phyloP scores from a whole-genome alignment of 2,797 vertebrate species.

The Chelmon rostratus region DNA sequence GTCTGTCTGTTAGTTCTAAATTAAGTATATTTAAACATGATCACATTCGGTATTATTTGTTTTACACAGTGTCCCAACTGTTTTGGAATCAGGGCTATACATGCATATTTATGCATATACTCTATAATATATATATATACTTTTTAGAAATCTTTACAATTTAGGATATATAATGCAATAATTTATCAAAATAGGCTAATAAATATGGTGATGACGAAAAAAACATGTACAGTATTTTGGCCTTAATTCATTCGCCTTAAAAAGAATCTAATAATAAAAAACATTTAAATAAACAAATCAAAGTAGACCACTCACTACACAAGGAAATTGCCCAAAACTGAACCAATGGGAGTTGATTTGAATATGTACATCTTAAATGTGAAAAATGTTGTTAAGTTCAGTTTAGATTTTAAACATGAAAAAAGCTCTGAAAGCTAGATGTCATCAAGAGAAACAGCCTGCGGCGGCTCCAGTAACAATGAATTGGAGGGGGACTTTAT shows the following conservation, averaged over 20 bases:
- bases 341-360: conserved; percentile 19
- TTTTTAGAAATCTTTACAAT: not conserved
- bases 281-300: conserved; percentile 13
- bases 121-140: not conserved
- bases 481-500: conserved; percentile 57
- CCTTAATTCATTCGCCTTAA: not conserved
- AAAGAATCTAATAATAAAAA: not conserved
- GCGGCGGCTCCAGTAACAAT: conserved; percentile 61
- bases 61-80: too few species aligned
- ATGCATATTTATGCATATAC: conserved; percentile 1
- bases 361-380: conserved; percentile 25
- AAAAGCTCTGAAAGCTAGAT: conserved; percentile 37
- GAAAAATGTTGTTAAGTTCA: conserved; percentile 31
- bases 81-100: too few species aligned
- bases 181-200: conserved; percentile 26
- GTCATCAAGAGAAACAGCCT: conserved; percentile 56
- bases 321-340: not conserved
- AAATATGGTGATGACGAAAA: not conserved
- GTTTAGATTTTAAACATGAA: conserved; percentile 43
- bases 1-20: too few species aligned
- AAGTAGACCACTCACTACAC: conserved; percentile 10
- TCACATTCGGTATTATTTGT: too few species aligned
- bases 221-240: not conserved
- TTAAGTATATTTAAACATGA: too few species aligned
- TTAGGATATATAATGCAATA: conserved; percentile 1